These are phyloP conservation scores for Nematopogon swammerdamellus DNA, from an alignment of 2,888 invertebrate genomes.

Conservation along the genomic window DNA sequence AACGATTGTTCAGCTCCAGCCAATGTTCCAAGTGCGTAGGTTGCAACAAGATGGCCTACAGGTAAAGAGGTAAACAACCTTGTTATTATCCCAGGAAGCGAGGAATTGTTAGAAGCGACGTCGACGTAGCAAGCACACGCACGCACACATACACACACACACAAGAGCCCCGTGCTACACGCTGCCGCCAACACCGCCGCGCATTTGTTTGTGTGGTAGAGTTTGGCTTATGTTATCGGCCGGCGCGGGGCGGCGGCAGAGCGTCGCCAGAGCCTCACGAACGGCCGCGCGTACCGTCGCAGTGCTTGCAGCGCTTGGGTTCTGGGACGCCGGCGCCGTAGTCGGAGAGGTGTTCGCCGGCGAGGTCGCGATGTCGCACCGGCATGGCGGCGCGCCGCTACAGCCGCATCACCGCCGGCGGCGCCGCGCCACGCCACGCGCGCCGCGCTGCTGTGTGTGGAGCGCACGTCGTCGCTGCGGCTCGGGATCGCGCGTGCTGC, in stretches of 20 bases:
- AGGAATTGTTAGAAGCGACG: neutral
- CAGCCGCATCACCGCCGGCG: conserved; percentile 42
- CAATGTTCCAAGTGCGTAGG: too few species aligned
- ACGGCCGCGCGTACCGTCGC: conserved; percentile 75
- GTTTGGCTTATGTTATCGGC: neutral
- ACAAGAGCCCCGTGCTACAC: too few species aligned
- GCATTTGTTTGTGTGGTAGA: too few species aligned
- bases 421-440: conserved; percentile 5
- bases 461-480: neutral
- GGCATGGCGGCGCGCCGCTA: conserved; percentile 56
- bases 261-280: neutral
- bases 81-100: neutral
- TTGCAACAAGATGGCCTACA: neutral
- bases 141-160: neutral
- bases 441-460: conserved; percentile 3
- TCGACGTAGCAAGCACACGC: neutral
- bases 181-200: too few species aligned
- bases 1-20: too few species aligned
- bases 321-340: conserved; percentile 62
- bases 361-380: conserved; percentile 55
- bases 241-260: neutral
- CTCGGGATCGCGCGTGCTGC: conserved; percentile 33
- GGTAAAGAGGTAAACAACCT: neutral
- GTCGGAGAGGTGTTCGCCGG: conserved; percentile 35
- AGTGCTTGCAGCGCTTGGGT: conserved; percentile 90